These are phyloP conservation scores for Anoncus sp. DNA, from an alignment of 2,888 invertebrate genomes.

Conservation along the genomic window DNA sequence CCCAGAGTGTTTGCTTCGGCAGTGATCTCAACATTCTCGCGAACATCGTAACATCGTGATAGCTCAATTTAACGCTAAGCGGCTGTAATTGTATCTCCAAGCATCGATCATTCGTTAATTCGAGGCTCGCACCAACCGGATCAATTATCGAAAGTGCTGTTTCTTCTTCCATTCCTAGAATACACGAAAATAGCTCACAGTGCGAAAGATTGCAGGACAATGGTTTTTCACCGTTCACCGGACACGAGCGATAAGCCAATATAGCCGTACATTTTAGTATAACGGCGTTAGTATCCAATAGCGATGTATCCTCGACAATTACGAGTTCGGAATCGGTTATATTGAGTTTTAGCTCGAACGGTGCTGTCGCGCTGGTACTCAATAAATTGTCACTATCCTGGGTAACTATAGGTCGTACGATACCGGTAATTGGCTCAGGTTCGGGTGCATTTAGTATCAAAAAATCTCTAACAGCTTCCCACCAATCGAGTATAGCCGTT, in stretches of 20 bases:
- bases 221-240: constrained; percentile 88
- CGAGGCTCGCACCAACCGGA: constrained; percentile 93
- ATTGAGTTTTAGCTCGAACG: constrained; percentile 95
- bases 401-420: constrained; percentile 53
- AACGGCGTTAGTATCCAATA: constrained; percentile 96
- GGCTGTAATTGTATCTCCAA: constrained; percentile 88
- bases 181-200: constrained; percentile 97
- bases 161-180: constrained; percentile 95
- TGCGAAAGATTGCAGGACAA: constrained; percentile 94
- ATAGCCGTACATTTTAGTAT: constrained; percentile 97
- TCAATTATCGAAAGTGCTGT: constrained; percentile 98
- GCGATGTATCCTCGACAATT: constrained; percentile 94
- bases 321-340: constrained; percentile 98
- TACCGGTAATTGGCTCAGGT: constrained; percentile 75
- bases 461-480: constrained; percentile 93
- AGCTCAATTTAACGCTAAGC: constrained; percentile 94
- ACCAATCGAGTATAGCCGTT: constrained; percentile 97
- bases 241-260: constrained; percentile 89
- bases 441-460: constrained; percentile 85
- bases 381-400: constrained; percentile 66
- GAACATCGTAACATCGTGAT: constrained; percentile 97
- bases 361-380: constrained; percentile 76
- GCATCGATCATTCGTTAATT: constrained; percentile 84
- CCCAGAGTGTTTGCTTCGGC: constrained; percentile 90
- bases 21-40: constrained; percentile 94